Evolutionary conservation across 1,140 invertebrate genomes (phyloP), one percentile per base, ranked within the genome.

Genomic region (Megalonaias nervosa): DNA sequence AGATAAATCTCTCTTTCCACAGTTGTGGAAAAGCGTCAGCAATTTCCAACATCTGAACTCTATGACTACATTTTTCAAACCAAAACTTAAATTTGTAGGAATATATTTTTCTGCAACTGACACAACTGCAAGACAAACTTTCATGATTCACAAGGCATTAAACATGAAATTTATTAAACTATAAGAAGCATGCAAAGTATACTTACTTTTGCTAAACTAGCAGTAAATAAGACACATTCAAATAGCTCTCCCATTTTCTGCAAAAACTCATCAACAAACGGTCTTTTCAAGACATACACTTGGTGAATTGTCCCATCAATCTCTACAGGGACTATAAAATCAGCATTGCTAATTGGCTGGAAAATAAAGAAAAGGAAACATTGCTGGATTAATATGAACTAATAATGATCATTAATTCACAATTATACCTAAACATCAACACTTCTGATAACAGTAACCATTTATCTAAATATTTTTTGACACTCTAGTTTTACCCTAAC

Each of bases 241-340:
- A 99, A 99, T 61, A 99, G 92, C 92, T 99, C 97, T 65, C 98
- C 98, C 94, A 99, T 98, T 87, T 97, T 95, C 87, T 98, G 95
- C 64, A 99, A 93, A 93, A 99, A 99, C 88, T 99, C 98, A 91
- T 99, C 99, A 66, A 99, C 98, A 93, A 98, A 97, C 89, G 99
- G 99, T 92, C 99, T 94, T 93, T 99, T 99, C 89, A 99, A 93
- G 71, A 99, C 98, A 92, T 99, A 99, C 90, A 92, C 91, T 92
- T 99, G 98, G 93, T 99, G 98, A 78, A 99, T 95, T 48, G 97
- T 97, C 70, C 98, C 98, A 92, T 99, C 99, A 88, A 99, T 99
- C 92, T 99, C 98, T 61, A 99, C 98, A 81, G 98, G 98, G 88
- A 99, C 98, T 89, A 99, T 96, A 93, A 99, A 99, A 93, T 99